Evolutionary conservation across 1,140 invertebrate genomes (phyloP).

Genomic region (Drosophila ficusphila): DNA sequence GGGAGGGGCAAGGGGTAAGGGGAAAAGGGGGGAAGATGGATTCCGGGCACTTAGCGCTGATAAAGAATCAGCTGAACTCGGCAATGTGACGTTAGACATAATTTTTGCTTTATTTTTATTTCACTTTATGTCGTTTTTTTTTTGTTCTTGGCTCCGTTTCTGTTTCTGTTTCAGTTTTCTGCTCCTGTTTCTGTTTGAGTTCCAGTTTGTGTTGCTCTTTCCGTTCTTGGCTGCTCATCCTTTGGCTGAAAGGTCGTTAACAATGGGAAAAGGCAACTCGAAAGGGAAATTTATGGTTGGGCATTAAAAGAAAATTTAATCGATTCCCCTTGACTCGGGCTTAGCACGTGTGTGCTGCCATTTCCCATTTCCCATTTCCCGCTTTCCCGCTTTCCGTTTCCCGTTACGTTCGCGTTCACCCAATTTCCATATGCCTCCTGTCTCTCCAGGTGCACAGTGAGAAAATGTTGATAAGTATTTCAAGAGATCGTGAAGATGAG

Average conservation of each 20-base stretch:
- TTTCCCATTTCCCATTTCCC: constrained; percentile 15
- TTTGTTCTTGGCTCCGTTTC: background rate
- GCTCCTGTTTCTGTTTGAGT: constrained; percentile 22
- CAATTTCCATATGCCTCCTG: constrained; percentile 46
- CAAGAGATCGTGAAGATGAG: too few species aligned
- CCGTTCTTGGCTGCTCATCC: background rate
- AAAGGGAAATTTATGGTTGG: constrained; percentile 71
- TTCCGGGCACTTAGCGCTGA: constrained; percentile 62
- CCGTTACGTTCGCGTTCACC: background rate
- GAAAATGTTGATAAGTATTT: background rate
- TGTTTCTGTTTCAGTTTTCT: background rate
- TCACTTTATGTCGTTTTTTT: constrained; percentile 24
- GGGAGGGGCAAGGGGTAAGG: background rate
- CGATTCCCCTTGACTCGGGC: constrained; percentile 53
- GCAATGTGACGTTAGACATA: constrained; percentile 67
- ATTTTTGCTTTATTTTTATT: constrained; percentile 50
- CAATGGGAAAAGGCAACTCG: constrained; percentile 43
- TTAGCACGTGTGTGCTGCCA: constrained; percentile 61
- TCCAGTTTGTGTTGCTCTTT: constrained; percentile 41
- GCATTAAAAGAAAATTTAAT: constrained; percentile 76
- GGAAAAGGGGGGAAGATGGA: constrained; percentile 14
- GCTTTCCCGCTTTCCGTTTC: background rate
- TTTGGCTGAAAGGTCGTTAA: constrained; percentile 71
- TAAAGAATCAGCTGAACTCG: constrained; percentile 65
- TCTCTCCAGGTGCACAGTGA: constrained; percentile 3